These are phyloP conservation scores for Mactromeris polynyma DNA, from an alignment of 2,888 invertebrate genomes.

Conservation along the genomic window DNA sequence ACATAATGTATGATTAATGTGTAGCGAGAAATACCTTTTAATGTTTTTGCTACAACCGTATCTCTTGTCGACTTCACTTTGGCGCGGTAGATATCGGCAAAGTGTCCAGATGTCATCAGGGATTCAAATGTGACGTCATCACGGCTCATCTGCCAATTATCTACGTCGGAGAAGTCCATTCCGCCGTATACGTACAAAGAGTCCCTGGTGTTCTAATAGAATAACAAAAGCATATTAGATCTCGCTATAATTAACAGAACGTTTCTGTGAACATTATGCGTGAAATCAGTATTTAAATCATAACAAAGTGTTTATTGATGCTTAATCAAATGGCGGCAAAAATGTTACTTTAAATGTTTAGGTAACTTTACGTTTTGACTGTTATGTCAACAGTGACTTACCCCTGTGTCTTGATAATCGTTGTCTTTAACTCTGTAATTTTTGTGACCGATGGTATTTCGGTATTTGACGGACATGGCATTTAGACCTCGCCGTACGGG, in stretches of 20 bases:
- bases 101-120: conserved; percentile 66
- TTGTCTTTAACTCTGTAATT: neutral
- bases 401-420: neutral
- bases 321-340: too few species aligned
- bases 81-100: conserved; percentile 74
- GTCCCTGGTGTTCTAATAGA: conserved; percentile 16
- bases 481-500: conserved; percentile 38
- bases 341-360: too few species aligned
- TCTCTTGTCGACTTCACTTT: conserved; percentile 26
- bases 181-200: conserved; percentile 56
- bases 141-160: conserved; percentile 62
- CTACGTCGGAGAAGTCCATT: conserved; percentile 46
- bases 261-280: too few species aligned
- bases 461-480: conserved; percentile 39
- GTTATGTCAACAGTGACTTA: neutral
- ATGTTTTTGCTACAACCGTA: conserved; percentile 71
- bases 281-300: too few species aligned
- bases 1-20: too few species aligned
- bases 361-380: neutral
- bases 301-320: too few species aligned
- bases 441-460: neutral
- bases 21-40: conserved; percentile 69
- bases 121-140: conserved; percentile 62
- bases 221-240: neutral
- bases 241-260: too few species aligned